Evolutionary conservation across 2,113 vertebrate species (phyloP), one percentile per base, ranked within the genome.

Genomic region (Gobiocypris rarus): DNA sequence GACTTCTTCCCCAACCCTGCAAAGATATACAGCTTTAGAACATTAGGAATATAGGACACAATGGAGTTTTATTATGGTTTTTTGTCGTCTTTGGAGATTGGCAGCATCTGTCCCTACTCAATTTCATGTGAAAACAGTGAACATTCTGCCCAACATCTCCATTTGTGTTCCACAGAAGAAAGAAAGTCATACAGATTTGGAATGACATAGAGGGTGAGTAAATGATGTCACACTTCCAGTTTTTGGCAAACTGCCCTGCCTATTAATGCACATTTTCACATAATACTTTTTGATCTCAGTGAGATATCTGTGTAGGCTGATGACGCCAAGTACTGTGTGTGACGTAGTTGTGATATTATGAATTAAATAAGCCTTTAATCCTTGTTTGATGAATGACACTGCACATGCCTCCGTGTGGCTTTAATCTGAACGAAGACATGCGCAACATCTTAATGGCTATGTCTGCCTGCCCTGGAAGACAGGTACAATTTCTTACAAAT

Each of bases 401-500:
- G 15, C 13, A 79, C 56, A 79, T 14, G 1, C 41, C 58, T 43
- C 22, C 2, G 41, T 6, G 26, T 28, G 24, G 58, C 56, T 79
- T 79, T 63, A 63, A 63, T 31, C n/a, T 63, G 58, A 48, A 59
- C 58, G 43, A 61, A 78, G 56, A 78, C 11, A 58, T 9, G 5
- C 2, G 24, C 24, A 22, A 19, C 9, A 63, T 45, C 13, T 78
- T 61, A 61, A 78, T 17, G 14, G n/a, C 56, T 22, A 80, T 2
- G 15, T 43, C 76, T 78, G 75, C 56, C 14, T 78, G n/a, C 13
- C 38, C 17, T 19, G 5, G 15, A 52, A 63, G 76, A 48, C 58
- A 28, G 76, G 58, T 79, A 79, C 63, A 48, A 79, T 79, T 24
- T 48, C 59, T 50, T 7, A 2, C 59, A 69, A 70, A 70, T 69